A percentile compares a stretch with the other conserved stretches of the same genome.
Evolutionary conservation across 2,797 vertebrate genomes (phyloP).

Genomic region (Urocyon cinereoargenteus): DNA sequence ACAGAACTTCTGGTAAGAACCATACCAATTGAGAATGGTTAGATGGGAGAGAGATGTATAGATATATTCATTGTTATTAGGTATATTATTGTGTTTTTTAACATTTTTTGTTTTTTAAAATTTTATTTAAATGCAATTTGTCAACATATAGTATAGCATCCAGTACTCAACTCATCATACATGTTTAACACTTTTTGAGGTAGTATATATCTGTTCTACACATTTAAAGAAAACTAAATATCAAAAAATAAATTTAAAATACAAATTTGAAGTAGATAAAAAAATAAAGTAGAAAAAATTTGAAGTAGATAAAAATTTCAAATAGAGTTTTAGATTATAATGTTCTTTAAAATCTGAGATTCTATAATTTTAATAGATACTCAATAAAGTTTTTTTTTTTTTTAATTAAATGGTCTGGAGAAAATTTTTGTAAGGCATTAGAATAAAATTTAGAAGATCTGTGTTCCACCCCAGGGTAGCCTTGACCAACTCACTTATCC

Average conservation of each 20-base stretch:
- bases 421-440: not conserved
- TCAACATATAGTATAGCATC: too few relatives aligned
- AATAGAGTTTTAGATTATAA: not conserved
- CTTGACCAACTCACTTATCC: not conserved
- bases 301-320: not conserved
- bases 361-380: not conserved
- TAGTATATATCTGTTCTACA: not conserved
- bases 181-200: not conserved
- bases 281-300: not conserved
- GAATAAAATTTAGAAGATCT: not conserved
- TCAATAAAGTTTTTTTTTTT: not conserved
- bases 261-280: not conserved
- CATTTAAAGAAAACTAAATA: not conserved
- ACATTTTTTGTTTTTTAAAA: not conserved
- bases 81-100: not conserved
- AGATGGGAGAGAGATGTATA: not conserved
- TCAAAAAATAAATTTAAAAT: not conserved
- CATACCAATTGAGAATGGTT: not conserved
- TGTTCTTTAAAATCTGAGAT: not conserved
- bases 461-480: not conserved
- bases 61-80: not conserved
- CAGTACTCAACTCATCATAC: too few relatives aligned
- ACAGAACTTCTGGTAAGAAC: not conserved
- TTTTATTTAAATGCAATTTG: too few relatives aligned
- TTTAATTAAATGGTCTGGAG: not conserved